Percentiles rank a stretch among this genome's conserved stretches.
These are phyloP conservation scores for Pedetes capensis DNA, from an alignment of 2,113 vertebrate genomes.

Conservation along the genomic window DNA sequence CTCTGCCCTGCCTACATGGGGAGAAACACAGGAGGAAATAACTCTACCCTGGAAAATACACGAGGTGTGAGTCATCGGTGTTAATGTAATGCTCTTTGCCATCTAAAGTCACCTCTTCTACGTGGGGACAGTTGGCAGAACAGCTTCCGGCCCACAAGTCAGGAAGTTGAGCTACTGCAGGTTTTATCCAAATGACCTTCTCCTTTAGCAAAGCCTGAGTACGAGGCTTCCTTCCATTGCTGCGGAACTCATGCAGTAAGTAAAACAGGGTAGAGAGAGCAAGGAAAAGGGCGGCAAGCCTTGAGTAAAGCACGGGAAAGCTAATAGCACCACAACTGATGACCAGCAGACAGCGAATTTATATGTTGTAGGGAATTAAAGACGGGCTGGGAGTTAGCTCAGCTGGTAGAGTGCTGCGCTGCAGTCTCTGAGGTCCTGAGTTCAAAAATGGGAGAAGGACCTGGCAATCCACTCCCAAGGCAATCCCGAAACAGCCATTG, in stretches of 20 bases:
- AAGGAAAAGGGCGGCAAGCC: background rate
- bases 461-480: too few relatives aligned
- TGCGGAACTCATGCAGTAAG: background rate
- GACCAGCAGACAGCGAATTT: background rate
- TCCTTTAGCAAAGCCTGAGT: slow-evolving; percentile 1
- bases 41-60: slow-evolving; percentile 36
- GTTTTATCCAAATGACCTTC: slow-evolving; percentile 44
- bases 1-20: background rate
- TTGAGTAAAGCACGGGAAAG: background rate
- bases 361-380: too few relatives aligned
- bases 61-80: background rate
- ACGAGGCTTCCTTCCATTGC: background rate
- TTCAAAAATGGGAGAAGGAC: too few relatives aligned
- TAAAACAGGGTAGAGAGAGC: background rate
- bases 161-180: background rate
- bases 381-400: too few relatives aligned
- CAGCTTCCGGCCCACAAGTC: background rate
- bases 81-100: background rate
- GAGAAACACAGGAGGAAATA: background rate
- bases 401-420: too few relatives aligned
- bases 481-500: too few relatives aligned
- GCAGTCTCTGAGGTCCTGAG: too few relatives aligned
- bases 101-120: background rate
- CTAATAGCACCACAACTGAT: background rate
- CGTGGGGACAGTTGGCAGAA: background rate